Evolutionary conservation across 1,140 invertebrate species (phyloP), one percentile per base, ranked within the genome.

Genomic region (Holotrichia oblita): DNA sequence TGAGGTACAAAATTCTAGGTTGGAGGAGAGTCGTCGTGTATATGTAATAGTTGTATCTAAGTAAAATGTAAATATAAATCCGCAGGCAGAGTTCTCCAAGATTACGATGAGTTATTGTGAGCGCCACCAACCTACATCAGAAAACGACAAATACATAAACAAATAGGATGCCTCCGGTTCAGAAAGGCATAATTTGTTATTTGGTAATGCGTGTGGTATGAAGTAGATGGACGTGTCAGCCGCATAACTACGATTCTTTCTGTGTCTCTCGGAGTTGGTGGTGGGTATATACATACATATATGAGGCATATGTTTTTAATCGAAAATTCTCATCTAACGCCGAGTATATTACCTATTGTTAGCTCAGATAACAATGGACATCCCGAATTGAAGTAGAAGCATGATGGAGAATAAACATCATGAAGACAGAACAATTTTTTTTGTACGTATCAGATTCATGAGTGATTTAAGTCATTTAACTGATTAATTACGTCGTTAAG

Each of bases 321-420:
- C 61, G 61, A 69, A 69, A 69, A 69, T 69, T 69, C 61, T 69
- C 61, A 69, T 69, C 61, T 69, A 69, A 69, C 61, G 61, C 61
- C 61, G 22, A 69, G 61, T 69, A 69, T 69, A 69, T 69, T 69
- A 34, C 61, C 61, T 27, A 69, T 69, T 69, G 61, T 69, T 69
- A 69, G 61, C 27, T 34, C 22, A 22, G 2, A 20, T 69, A 69
- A 69, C 61, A 69, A 69, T 69, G 22, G 61, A 24, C 61, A 14
- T 27, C 61, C 22, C 8, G 61, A 69, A 69, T 69, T 69, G 61
- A 69, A 69, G 61, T 69, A 34, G 61, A 69, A 69, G 24, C 27
- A 69, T 34, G 61, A 69, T 69, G 24, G 17, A 7, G 61, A 69
- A 9, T 14, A 20, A 69, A 69, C 27, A 34, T 69, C 61, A 69